These are phyloP conservation scores for Tanytarsus gracilentus DNA, from an alignment of 2,888 invertebrate genomes.

Conservation along the genomic window DNA sequence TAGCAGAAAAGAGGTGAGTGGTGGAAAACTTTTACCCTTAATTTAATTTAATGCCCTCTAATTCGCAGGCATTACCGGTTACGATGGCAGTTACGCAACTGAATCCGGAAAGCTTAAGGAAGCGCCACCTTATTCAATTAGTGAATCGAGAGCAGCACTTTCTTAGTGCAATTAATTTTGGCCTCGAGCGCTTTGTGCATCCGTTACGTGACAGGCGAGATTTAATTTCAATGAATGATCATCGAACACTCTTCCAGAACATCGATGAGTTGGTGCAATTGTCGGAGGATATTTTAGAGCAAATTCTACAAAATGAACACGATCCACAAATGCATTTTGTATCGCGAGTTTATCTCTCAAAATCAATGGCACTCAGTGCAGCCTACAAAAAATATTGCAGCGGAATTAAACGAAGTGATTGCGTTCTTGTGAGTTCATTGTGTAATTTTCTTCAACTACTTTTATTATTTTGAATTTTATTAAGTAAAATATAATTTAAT, in stretches of 20 bases:
- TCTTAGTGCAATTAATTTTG: conserved; percentile 66
- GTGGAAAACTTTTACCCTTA: background rate
- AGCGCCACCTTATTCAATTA: conserved; percentile 64
- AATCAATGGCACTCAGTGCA: conserved; percentile 63
- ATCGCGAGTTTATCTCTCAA: conserved; percentile 61
- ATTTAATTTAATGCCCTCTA: conserved; percentile 29
- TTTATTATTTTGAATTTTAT: background rate
- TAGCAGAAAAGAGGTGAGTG: conserved; percentile 78
- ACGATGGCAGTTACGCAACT: no score
- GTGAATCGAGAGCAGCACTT: conserved; percentile 71
- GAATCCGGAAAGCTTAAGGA: conserved; percentile 49
- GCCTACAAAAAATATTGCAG: conserved; percentile 75
- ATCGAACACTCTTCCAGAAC: conserved; percentile 74
- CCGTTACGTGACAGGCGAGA: conserved; percentile 67
- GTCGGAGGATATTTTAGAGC: conserved; percentile 73
- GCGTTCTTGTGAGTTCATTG: conserved; percentile 56
- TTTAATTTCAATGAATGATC: conserved; percentile 65
- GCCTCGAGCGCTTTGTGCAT: conserved; percentile 65
- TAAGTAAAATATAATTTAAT: background rate
- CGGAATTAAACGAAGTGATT: conserved; percentile 76
- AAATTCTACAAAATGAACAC: conserved; percentile 62
- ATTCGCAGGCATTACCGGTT: conserved; percentile 42
- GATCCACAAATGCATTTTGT: conserved; percentile 60
- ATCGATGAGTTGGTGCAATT: conserved; percentile 63
- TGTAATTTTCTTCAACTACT: no score